Base-by-base conservation (phyloP, 2,888 invertebrate species). In the Caenorhabditis sp. region DNA sequence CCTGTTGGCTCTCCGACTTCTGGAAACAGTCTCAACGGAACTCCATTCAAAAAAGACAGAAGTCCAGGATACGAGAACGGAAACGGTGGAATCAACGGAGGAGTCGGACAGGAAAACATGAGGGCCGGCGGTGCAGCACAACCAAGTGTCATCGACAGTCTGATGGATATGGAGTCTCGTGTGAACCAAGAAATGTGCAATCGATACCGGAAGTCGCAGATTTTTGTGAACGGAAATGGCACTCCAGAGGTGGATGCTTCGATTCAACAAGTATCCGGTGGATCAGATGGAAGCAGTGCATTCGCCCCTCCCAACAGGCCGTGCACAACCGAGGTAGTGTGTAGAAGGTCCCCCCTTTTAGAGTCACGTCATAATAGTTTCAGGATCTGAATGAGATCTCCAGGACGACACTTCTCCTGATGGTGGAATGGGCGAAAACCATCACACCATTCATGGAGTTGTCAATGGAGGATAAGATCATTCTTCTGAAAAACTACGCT, bases 371-470 rank as follows among this genome's bases (percentile, higher is more conserved):
- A 3, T 12, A 19, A 3, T 5, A 8, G 31, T 70, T 72, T 14
- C 51, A 85, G 76, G 90, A 91, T 51, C 76, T 91, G 44, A 91
- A 91, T 80, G 91, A 91, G 63, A 92, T 92, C 73, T 90, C 90
- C 1, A 82, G 90, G 31, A 91, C 91, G 19, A 91, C 91, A 24
- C 87, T 91, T 5, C 81, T 91, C 10, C 75, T 91, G 70, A 91
- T 91, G 91, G 91, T 92, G 2, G 91, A 91, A 73, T 92, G 91
- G 91, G 91, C 91, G 8, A 91, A 91, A 73, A 88, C 89, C 10
- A 77, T 89, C 35, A 49, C 83, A 12, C 91, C 91, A n/a, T 91
- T 91, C 84, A 89, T 91, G 26, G 89, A 89, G 44, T 80, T 91
- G 19, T 61, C 74, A 61, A 91, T 92, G 89, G 91, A 91, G 35